Base-by-base conservation (phyloP, 2,797 vertebrate species). In the Sebastes kiyomatsui region DNA sequence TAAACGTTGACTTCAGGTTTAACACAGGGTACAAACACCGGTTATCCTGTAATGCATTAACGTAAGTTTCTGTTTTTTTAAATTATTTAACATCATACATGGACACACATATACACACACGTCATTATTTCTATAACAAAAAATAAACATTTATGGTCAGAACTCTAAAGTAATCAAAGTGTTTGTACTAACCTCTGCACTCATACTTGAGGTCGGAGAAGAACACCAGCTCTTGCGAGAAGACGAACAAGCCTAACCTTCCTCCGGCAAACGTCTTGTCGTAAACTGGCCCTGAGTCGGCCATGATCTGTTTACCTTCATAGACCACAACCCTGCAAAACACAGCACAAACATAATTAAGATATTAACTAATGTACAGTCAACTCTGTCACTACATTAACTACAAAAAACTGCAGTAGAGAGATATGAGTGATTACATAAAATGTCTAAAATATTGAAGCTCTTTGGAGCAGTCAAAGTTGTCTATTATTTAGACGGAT, bases 181-280 rank as follows among this genome's bases (percentile, higher is more conserved):
- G 22, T 82, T 80, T 78, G 58, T 80, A 95, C 97, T 97, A 85
- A 99, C 99, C 99, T 98, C 96, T 96, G 95, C 99, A 99, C 91
- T 99, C 98, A 23, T 99, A 99, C 91, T 98, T 99, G 93, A 99
- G 98, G 87, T 99, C 99, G 52, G 99, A 99, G 96, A 99, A 99
- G 92, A 98, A 99, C 83, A 99, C 96, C 95, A 99, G 96, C 84
- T 99, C 99, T 94, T 99, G 99, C n/a, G 99, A 99, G 94, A 99
- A 99, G 88, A 99, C 99, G 80, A 99, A 99, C 84, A 99, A 95
- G 58, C 99, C 99, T 94, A 99, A 95, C 77, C 99, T 93, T 86
- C 99, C 98, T 22, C 98, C 98, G 1, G 98, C 96, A 68, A 97
- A 99, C 0, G 99, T 98, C 75, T 97, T 96, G 93, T 99, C 98